Evolutionary conservation across 1,140 invertebrate genomes (phyloP).

Genomic region (Lepidurus packardi): DNA sequence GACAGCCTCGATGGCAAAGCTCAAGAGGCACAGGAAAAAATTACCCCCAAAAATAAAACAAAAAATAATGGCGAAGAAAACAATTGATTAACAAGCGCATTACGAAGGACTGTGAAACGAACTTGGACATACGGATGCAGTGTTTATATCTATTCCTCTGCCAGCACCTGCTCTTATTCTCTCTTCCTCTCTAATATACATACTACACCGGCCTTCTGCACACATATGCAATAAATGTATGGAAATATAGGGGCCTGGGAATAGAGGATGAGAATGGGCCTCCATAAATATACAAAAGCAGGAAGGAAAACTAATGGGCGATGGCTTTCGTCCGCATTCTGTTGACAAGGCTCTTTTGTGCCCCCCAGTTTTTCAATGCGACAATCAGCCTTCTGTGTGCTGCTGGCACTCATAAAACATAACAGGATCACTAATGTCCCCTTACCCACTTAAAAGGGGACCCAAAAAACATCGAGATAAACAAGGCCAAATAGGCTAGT

Average conservation of each 20-base stretch:
- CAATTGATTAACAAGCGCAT: too few relatives aligned
- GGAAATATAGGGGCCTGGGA: neutral
- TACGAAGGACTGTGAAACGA: too few relatives aligned
- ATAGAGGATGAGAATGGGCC: neutral
- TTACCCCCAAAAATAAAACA: too few relatives aligned
- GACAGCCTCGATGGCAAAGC: too few relatives aligned
- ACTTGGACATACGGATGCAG: too few relatives aligned
- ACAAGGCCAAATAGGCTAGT: neutral
- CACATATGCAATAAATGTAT: conserved; percentile 9
- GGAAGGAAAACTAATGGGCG: neutral
- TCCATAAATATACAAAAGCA: conserved; percentile 20
- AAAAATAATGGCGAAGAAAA: too few relatives aligned
- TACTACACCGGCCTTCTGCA: conserved; percentile 12
- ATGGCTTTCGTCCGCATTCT: neutral
- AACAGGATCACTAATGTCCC: neutral
- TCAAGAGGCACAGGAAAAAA: too few relatives aligned
- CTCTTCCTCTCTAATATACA: neutral
- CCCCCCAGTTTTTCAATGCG: neutral
- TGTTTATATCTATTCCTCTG: too few relatives aligned
- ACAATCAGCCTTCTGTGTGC: conserved; percentile 5
- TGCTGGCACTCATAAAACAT: neutral
- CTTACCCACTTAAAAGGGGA: neutral
- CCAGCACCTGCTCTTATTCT: conserved; percentile 1
- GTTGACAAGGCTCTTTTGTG: neutral
- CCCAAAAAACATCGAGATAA: neutral